phyloP scores from a whole-genome alignment of 2,888 invertebrate genomes.

The Papilio gigon region DNA sequence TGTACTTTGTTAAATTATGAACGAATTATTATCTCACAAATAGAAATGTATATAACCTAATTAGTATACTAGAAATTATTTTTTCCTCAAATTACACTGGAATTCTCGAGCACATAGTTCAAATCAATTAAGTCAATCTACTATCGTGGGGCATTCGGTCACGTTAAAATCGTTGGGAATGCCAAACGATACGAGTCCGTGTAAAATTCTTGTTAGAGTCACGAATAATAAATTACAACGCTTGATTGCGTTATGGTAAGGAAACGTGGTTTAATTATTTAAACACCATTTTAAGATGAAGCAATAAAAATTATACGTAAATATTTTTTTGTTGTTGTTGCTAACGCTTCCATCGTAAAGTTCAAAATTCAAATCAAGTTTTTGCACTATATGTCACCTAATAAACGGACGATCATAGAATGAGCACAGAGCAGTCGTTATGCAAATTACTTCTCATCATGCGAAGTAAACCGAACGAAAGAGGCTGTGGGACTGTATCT shows the following conservation, averaged over 20 bases:
- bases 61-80: background rate
- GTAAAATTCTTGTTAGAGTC: constrained; percentile 23
- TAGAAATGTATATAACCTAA: background rate
- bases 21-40: background rate
- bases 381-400: constrained; percentile 33
- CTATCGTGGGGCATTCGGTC: constrained; percentile 19
- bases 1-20: background rate
- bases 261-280: constrained; percentile 14
- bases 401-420: constrained; percentile 34
- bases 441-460: constrained; percentile 39
- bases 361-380: constrained; percentile 36
- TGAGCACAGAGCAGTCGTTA: constrained; percentile 37
- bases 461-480: constrained; percentile 34
- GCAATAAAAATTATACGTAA: too few relatives aligned
- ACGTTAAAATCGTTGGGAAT: constrained; percentile 33
- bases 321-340: constrained; percentile 18
- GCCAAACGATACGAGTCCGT: constrained; percentile 21
- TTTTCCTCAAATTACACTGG: background rate
- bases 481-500: constrained; percentile 35
- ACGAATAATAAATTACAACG: constrained; percentile 28
- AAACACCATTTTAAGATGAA: too few relatives aligned
- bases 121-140: constrained; percentile 24
- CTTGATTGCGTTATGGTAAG: constrained; percentile 5
- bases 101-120: constrained; percentile 2
- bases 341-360: constrained; percentile 32